Evolutionary conservation across 2,888 invertebrate species (phyloP), one percentile per base, ranked within the genome.

Genomic region (Adineta ricciae): DNA sequence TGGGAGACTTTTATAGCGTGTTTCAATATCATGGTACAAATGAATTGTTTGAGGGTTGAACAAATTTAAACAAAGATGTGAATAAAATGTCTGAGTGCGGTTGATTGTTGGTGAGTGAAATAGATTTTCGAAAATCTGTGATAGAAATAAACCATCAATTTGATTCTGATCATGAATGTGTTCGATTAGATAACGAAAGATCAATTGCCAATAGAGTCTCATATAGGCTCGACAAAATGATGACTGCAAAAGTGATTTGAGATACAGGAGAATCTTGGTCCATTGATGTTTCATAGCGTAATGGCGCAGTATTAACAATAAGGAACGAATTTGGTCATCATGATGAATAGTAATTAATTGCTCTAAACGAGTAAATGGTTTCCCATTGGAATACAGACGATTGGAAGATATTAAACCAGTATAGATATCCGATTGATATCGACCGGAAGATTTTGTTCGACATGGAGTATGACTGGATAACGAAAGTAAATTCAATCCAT

Each of bases 301-400:
- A 78, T 78, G 78, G n/a, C 78, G 38, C 24, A 78, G n/a, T 41
- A 3, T 78, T n/a, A 78, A 41, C 41, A 78, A 78, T 78, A 78
- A 41, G 11, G 78, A 78, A 78, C 78, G 78, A 11, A 78, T 78
- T 78, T 78, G 78, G 41, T 78, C 78, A 78, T 78, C 78, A 41
- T 41, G 41, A 41, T 21, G 5, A 41, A 41, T 78, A 41, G 78
- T 78, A 24, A 78, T 41, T 41, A 78, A 41, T 78, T 78, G 78
- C 41, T 78, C 78, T 4, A 78, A n/a, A n/a, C 78, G 78, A n/a
- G 78, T 78, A 0, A 78, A 78, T 11, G 9, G 4, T 41, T 78
- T 78, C 14, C 78, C 78, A 78, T 78, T 78, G 36, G 78, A 78
- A 78, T 78, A 78, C 8, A 1, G 7, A 41, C 78, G 78, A 78